Evolutionary conservation across 2,113 vertebrate species (phyloP), one percentile per base, ranked within the genome.

Genomic region (Eclectus roratus): DNA sequence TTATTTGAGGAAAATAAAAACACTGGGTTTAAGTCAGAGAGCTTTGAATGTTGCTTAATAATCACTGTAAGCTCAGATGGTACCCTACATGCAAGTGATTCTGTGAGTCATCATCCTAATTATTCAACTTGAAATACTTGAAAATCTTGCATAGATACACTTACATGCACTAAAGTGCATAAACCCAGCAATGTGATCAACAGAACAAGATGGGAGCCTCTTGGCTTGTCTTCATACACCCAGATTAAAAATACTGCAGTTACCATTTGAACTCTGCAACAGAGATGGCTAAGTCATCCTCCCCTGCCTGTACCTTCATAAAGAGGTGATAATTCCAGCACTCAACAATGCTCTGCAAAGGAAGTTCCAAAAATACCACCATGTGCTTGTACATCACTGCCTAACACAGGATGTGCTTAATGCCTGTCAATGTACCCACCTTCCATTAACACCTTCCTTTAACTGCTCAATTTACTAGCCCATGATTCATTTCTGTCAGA

Each of bases 331-430:
- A 91, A 92, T 72, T 86, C 56, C 37, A 92, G 71, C 55, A 86
- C 39, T 90, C 69, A 76, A 76, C 53, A 91, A 58, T 64, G 64
- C 17, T 78, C 60, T 2, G 3, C 23, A 58, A 69, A 90, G 35
- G 35, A 68, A 89, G 64, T 93, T 89, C 78, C 84, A 89, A 91
- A 97, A 96, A 76, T 56, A 73, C 35, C 49, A 72, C 41, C 49
- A 17, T 2, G 25, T 24, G 55, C 17, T 93, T 13, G 6, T 50
- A 50, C 33, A 81, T 61, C 80, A 65, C 47, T 60, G 55, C 21
- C 69, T 73, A 71, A 64, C 31, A 65, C 29, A 90, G 72, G 64
- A 93, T 78, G 61, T 33, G 43, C 65, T 88, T 92, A 78, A 77
- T 49, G 64, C 56, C 70, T 4, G 2, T 86, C 90, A 69, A 12